phyloP scores from a whole-genome alignment of 2,888 invertebrate species.

The Xanthia togata region DNA sequence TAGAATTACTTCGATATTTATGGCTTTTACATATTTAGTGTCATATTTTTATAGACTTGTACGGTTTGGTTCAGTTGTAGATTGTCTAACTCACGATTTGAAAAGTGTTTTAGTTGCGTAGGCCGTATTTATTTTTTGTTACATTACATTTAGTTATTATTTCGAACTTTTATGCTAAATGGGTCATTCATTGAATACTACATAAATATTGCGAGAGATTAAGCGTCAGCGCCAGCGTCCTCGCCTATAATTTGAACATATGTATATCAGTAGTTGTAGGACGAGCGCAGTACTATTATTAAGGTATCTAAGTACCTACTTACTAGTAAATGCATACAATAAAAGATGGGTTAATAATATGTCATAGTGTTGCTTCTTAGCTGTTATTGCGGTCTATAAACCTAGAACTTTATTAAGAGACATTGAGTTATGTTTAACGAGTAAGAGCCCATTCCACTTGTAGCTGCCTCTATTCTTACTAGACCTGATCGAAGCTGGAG shows the following conservation, averaged over 20 bases:
- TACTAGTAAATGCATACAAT: too few species aligned
- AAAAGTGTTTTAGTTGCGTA: not conserved
- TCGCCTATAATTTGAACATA: too few species aligned
- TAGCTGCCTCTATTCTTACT: too few species aligned
- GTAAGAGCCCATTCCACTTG: too few species aligned
- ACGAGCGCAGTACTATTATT: too few species aligned
- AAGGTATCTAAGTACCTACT: too few species aligned
- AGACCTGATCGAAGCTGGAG: too few species aligned
- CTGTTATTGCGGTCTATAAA: not conserved
- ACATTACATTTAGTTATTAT: not conserved
- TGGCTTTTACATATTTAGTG: slow-evolving; percentile 30
- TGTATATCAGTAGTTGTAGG: too few species aligned
- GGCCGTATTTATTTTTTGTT: slow-evolving; percentile 13
- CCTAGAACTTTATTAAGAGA: not conserved
- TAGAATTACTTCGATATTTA: slow-evolving; percentile 48
- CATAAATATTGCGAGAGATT: not conserved
- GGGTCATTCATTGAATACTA: not conserved
- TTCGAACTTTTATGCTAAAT: not conserved
- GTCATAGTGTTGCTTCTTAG: not conserved
- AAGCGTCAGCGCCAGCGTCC: too few species aligned
- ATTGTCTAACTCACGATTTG: not conserved
- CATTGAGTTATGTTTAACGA: too few species aligned
- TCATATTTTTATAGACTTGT: slow-evolving; percentile 38
- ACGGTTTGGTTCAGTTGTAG: slow-evolving; percentile 5
- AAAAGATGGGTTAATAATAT: not conserved